Percentiles rank a stretch among this genome's conserved stretches.
These are phyloP conservation scores for Bedellia somnulentella DNA, from an alignment of 2,888 invertebrate species.

Conservation along the genomic window DNA sequence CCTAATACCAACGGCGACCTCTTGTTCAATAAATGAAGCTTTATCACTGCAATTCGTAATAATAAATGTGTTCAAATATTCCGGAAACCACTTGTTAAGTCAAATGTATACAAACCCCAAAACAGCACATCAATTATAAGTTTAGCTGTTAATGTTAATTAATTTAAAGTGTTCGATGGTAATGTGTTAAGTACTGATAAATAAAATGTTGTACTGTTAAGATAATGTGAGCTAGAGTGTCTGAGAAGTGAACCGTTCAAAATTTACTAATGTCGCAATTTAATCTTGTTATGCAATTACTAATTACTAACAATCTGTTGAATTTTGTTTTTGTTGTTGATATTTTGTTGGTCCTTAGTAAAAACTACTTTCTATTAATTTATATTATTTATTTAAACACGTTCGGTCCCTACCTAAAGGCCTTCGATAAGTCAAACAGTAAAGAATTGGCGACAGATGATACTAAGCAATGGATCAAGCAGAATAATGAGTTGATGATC, in stretches of 20 bases:
- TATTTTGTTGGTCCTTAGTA: conserved; percentile 31
- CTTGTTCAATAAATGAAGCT: conserved; percentile 22
- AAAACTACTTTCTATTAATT: conserved; percentile 24
- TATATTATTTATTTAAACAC: conserved; percentile 35
- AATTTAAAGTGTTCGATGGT: conserved; percentile 57
- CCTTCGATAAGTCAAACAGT: not conserved
- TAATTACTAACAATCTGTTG: conserved; percentile 34
- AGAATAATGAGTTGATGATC: conserved; percentile 31
- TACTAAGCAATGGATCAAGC: conserved; percentile 28
- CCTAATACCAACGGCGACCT: not conserved
- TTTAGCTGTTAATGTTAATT: conserved; percentile 50
- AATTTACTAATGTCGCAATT: conserved; percentile 46
- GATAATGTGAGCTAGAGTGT: conserved; percentile 52
- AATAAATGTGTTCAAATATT: conserved; percentile 47
- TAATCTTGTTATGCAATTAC: conserved; percentile 45
- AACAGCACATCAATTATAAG: conserved; percentile 25
- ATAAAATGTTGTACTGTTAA: conserved; percentile 51
- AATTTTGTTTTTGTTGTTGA: conserved; percentile 43
- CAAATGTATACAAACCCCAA: conserved; percentile 11
- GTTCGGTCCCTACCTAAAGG: conserved; percentile 33
- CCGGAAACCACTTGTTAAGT: conserved; percentile 1
- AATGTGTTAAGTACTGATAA: conserved; percentile 49
- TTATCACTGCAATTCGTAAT: conserved; percentile 39
- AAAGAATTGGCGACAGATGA: conserved; percentile 16
- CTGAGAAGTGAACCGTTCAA: conserved; percentile 45